A percentile compares a stretch with the other conserved stretches of the same genome.
These are phyloP conservation scores for Oryzias curvinotus DNA, from an alignment of 2,113 vertebrate genomes.

Conservation along the genomic window DNA sequence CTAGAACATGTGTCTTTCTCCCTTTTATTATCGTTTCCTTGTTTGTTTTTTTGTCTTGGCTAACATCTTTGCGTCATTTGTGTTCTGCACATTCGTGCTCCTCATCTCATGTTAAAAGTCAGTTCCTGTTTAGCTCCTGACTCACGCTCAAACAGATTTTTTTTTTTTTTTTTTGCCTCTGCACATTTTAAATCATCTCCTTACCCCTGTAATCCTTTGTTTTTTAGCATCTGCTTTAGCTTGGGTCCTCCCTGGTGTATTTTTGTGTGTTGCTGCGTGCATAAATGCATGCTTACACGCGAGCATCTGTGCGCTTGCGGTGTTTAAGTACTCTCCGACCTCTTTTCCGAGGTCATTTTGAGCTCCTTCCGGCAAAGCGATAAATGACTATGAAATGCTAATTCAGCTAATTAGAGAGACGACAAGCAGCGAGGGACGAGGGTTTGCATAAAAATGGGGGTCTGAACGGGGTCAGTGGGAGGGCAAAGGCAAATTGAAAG, in stretches of 20 bases:
- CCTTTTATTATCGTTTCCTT: conserved; percentile 21
- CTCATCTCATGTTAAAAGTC: neutral
- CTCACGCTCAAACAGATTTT: neutral
- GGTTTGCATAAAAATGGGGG: conserved; percentile 39
- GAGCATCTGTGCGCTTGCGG: conserved; percentile 31
- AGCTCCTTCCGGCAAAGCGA: conserved; percentile 56
- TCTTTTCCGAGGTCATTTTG: conserved; percentile 55
- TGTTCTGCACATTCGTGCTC: no score
- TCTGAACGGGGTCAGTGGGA: conserved; percentile 55
- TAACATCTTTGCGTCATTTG: no score
- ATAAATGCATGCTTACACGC: conserved; percentile 16
- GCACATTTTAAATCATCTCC: neutral
- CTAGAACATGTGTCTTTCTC: conserved; percentile 57
- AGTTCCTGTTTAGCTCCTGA: neutral
- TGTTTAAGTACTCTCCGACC: conserved; percentile 57
- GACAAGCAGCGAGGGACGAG: conserved; percentile 33
- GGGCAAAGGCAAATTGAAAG: conserved; percentile 59
- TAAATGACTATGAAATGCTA: conserved; percentile 73
- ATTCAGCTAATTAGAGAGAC: conserved; percentile 71
- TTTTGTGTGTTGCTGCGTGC: conserved; percentile 2
- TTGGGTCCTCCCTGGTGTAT: conserved; percentile 12
- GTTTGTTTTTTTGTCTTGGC: neutral
- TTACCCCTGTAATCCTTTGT: conserved; percentile 6
- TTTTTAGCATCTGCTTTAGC: conserved; percentile 24
- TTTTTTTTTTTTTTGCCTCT: neutral